Evolutionary conservation across 2,888 invertebrate species (phyloP).

Genomic region (Germaria angustata): DNA sequence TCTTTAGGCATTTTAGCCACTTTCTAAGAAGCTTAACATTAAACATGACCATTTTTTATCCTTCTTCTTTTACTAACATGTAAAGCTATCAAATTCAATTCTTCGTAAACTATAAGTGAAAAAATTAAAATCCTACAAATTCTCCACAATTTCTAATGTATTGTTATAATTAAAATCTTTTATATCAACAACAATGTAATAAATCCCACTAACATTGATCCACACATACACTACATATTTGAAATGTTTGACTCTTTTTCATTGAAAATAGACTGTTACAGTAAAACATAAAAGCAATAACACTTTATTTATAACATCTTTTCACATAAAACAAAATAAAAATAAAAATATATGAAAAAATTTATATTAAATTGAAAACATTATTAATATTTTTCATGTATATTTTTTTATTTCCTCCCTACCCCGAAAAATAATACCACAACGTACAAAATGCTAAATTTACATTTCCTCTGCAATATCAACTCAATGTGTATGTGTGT

Average conservation of each 20-base stretch:
- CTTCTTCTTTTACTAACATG: too few species aligned
- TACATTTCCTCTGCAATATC: slow-evolving; percentile 19
- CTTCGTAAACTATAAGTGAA: background rate
- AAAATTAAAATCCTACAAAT: slow-evolving; percentile 70
- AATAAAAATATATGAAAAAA: too few species aligned
- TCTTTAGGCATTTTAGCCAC: background rate
- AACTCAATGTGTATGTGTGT: slow-evolving; percentile 37
- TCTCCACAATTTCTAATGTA: slow-evolving; percentile 70
- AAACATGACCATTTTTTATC: too few species aligned
- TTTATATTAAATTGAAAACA: background rate
- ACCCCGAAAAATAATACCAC: background rate
- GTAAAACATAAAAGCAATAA: too few species aligned
- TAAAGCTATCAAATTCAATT: too few species aligned
- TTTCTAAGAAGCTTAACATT: background rate
- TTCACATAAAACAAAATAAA: too few species aligned
- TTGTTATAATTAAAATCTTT: too few species aligned
- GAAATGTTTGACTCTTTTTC: too few species aligned
- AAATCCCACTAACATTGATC: too few species aligned
- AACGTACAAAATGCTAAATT: background rate
- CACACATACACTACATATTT: background rate
- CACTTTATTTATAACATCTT: too few species aligned
- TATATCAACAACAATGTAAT: too few species aligned
- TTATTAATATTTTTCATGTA: slow-evolving; percentile 28
- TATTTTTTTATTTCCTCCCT: slow-evolving; percentile 28
- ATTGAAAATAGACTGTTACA: background rate